These are phyloP conservation scores for Brachynemurus nebulosus DNA, from an alignment of 2,888 invertebrate species.

Conservation along the genomic window DNA sequence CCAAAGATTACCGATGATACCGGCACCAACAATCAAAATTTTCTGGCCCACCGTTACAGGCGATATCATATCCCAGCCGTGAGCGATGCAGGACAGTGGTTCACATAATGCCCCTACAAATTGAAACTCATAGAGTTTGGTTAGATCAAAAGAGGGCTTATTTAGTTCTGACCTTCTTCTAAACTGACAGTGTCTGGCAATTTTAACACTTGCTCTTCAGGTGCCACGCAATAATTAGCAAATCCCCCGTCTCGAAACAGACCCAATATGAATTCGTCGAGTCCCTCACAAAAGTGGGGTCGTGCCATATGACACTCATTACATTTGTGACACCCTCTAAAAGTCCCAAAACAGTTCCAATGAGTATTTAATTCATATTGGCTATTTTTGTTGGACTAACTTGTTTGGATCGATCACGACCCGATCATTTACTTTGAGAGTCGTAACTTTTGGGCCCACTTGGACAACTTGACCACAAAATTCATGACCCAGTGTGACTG, in stretches of 20 bases:
- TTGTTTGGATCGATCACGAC: slow-evolving; percentile 56
- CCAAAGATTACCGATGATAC: slow-evolving; percentile 52
- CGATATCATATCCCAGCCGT: slow-evolving; percentile 41
- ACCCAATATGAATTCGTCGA: slow-evolving; percentile 41
- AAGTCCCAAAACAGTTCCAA: slow-evolving; percentile 4
- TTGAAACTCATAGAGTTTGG: too few relatives aligned
- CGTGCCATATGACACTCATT: slow-evolving; percentile 37
- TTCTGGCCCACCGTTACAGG: slow-evolving; percentile 38
- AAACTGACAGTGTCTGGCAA: slow-evolving; percentile 35
- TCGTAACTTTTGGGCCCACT: slow-evolving; percentile 39
- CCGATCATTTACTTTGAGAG: slow-evolving; percentile 46
- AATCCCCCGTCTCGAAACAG: slow-evolving; percentile 45
- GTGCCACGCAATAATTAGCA: slow-evolving; percentile 41
- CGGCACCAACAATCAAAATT: slow-evolving; percentile 44
- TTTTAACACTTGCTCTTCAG: slow-evolving; percentile 38
- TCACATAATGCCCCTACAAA: slow-evolving; percentile 41
- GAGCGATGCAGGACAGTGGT: slow-evolving; percentile 47
- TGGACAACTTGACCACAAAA: slow-evolving; percentile 46
- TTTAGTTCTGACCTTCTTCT: slow-evolving; percentile 31
- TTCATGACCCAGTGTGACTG: slow-evolving; percentile 51
- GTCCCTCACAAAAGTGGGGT: slow-evolving; percentile 44
- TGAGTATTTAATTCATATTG: neutral
- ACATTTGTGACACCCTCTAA: slow-evolving; percentile 40
- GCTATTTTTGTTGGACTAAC: slow-evolving; percentile 27
- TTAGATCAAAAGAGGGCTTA: too few relatives aligned